Conservation (phyloP, 1,140 invertebrate genomes). For the Tetramorium alpestre region DNA sequence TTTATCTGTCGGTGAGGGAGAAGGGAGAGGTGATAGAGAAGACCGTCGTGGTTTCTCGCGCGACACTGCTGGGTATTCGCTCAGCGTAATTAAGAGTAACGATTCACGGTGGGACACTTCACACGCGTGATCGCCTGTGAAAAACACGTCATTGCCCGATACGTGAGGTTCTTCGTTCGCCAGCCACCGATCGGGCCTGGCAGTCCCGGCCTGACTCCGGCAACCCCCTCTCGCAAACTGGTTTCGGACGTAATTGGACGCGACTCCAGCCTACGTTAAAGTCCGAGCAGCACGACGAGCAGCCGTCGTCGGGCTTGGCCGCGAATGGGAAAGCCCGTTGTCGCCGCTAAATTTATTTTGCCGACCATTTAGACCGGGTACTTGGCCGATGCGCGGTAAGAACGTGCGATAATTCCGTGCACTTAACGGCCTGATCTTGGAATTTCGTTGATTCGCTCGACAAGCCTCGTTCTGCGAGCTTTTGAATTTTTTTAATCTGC, state of each 20-base stretch:
- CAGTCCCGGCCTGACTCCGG: slow-evolving; percentile 7
- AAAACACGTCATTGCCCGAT: slow-evolving; percentile 1
- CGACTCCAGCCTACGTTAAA: slow-evolving; percentile 65
- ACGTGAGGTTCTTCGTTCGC: slow-evolving; percentile 9
- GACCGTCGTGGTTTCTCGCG: not conserved
- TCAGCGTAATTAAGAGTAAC: slow-evolving; percentile 64
- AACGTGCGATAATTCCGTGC: slow-evolving; percentile 33
- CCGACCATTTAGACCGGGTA: not conserved
- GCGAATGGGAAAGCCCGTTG: slow-evolving; percentile 51
- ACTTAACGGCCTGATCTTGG: slow-evolving; percentile 51
- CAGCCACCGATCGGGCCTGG: slow-evolving; percentile 19
- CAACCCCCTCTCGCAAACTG: slow-evolving; percentile 71
- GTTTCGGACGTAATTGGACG: slow-evolving; percentile 81
- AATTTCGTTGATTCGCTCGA: slow-evolving; percentile 50
- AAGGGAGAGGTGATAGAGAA: slow-evolving; percentile 31
- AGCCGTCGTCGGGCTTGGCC: slow-evolving; percentile 19
- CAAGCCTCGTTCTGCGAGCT: not conserved
- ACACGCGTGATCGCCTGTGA: slow-evolving; percentile 31
- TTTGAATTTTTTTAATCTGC: not conserved
- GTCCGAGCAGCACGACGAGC: slow-evolving; percentile 18
- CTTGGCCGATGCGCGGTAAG: slow-evolving; percentile 11
- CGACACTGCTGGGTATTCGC: slow-evolving; percentile 4
- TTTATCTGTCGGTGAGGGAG: slow-evolving; percentile 59
- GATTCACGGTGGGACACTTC: not conserved
- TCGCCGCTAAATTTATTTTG: slow-evolving; percentile 63